These are phyloP conservation scores for Macrotrachela quadricornifera DNA, from an alignment of 1,140 invertebrate species.

Conservation along the genomic window DNA sequence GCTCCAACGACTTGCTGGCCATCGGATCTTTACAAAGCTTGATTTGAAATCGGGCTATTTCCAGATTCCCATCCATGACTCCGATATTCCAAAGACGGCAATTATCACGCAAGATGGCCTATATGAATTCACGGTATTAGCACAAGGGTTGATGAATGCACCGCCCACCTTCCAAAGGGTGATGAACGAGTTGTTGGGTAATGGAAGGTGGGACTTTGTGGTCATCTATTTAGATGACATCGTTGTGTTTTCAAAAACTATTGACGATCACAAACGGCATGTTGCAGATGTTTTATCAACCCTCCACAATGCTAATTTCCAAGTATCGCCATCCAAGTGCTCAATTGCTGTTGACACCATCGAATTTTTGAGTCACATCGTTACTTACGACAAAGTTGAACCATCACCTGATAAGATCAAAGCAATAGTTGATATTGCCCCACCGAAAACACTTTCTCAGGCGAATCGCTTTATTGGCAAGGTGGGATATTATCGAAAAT, in stretches of 20 bases:
- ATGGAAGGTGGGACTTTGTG: conserved; percentile 11
- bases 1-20: not conserved
- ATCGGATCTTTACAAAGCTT: not conserved
- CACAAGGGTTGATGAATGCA: conserved; percentile 12
- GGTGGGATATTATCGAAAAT: conserved; percentile 16
- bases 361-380: conserved; percentile 14
- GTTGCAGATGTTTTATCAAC: conserved; percentile 1
- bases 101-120: not conserved
- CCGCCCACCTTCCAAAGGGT: conserved; percentile 11
- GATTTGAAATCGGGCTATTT: conserved; percentile 3
- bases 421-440: conserved; percentile 15
- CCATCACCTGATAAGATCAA: conserved; percentile 15
- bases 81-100: not conserved
- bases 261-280: not conserved
- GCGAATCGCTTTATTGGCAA: conserved; percentile 18
- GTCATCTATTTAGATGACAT: conserved; percentile 7
- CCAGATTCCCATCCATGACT: not conserved
- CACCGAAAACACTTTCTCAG: conserved; percentile 14
- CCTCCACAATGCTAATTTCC: not conserved
- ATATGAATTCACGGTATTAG: conserved; percentile 1
- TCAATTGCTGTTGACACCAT: conserved; percentile 7
- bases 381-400: conserved; percentile 13
- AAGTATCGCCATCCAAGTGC: conserved; percentile 6
- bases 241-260: not conserved
- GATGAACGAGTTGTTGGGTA: conserved; percentile 15